These are phyloP conservation scores for Pandemis cinnamomeana DNA, from an alignment of 2,888 invertebrate genomes.

Conservation along the genomic window DNA sequence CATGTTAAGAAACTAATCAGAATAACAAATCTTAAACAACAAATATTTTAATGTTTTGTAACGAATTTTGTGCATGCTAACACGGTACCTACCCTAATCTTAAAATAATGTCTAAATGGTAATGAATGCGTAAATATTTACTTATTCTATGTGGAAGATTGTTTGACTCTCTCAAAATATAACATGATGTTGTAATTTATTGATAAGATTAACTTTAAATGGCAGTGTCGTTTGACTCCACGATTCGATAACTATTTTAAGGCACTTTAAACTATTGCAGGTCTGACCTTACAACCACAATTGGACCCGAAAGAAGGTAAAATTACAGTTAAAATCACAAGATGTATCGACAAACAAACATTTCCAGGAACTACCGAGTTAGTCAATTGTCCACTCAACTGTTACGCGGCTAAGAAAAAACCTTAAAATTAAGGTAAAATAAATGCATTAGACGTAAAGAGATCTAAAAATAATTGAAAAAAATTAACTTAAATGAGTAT, in stretches of 20 bases:
- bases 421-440: conserved; percentile 63
- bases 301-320: conserved; percentile 63
- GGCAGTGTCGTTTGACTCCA: conserved; percentile 64
- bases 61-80: conserved; percentile 41
- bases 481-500: conserved; percentile 83
- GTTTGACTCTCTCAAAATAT: conserved; percentile 60
- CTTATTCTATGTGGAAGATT: conserved; percentile 79
- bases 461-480: conserved; percentile 82
- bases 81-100: conserved; percentile 65
- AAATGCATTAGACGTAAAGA: conserved; percentile 84
- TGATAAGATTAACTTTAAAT: conserved; percentile 56
- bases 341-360: conserved; percentile 71
- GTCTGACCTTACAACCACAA: conserved; percentile 57
- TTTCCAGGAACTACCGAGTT: conserved; percentile 42
- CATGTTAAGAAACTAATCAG: conserved; percentile 58
- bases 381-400: conserved; percentile 53
- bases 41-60: conserved; percentile 27
- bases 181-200: conserved; percentile 60
- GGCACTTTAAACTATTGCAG: conserved; percentile 65
- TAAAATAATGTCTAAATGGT: conserved; percentile 80
- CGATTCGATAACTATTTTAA: conserved; percentile 57
- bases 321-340: conserved; percentile 59
- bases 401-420: conserved; percentile 64
- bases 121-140: conserved; percentile 75
- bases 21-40: conserved; percentile 33